These are phyloP conservation scores for Ypsolopha sequella DNA, from an alignment of 2,888 invertebrate genomes.

Conservation along the genomic window DNA sequence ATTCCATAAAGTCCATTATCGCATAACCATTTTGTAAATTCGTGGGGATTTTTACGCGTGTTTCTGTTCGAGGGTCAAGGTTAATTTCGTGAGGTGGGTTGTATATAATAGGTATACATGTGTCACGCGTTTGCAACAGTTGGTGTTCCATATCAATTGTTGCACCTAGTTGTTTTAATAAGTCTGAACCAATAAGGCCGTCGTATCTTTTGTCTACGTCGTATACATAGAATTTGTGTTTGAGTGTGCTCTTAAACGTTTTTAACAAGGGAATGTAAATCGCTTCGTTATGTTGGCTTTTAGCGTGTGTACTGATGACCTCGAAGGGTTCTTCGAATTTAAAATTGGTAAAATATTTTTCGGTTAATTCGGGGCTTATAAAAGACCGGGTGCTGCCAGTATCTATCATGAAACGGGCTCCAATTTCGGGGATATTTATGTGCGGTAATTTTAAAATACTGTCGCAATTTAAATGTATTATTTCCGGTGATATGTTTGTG, in stretches of 20 bases:
- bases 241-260: conserved; percentile 1
- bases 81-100: not conserved
- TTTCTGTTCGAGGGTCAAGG: not conserved
- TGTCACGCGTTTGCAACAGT: not conserved
- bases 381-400: conserved; percentile 12
- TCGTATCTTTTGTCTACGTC: conserved; percentile 6
- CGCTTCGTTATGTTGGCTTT: not conserved
- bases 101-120: not conserved
- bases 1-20: not conserved
- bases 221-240: conserved; percentile 7
- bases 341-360: conserved; percentile 5
- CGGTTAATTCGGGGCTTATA: conserved; percentile 8
- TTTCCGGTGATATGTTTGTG: not conserved
- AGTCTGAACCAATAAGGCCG: conserved; percentile 6
- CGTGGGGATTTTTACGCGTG: not conserved
- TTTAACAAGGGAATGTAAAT: not conserved
- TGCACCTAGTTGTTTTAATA: conserved; percentile 4
- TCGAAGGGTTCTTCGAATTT: not conserved
- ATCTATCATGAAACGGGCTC: conserved; percentile 11
- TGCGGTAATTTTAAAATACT: conserved; percentile 7
- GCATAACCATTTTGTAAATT: not conserved
- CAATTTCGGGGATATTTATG: conserved; percentile 10
- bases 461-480: not conserved
- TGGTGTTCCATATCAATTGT: conserved; percentile 1
- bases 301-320: not conserved